phyloP scores from a whole-genome alignment of 2,113 vertebrate species.

The Pluvianellus socialis region DNA sequence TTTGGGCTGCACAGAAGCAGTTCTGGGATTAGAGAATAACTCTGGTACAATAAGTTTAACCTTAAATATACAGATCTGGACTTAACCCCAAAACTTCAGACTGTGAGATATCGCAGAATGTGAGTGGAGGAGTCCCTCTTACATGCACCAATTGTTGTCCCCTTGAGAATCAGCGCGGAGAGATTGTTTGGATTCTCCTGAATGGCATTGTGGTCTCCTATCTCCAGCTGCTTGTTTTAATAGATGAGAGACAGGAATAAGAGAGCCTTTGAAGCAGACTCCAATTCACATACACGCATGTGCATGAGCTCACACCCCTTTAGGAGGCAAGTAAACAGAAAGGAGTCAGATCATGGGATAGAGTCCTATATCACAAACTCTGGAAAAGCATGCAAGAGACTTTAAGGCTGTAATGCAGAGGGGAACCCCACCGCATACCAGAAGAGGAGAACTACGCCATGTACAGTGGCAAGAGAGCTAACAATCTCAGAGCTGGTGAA shows the following conservation, averaged over 20 bases:
- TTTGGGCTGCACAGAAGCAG: not conserved
- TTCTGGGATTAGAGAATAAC: not conserved
- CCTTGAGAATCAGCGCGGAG: not conserved
- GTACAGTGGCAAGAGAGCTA: not conserved
- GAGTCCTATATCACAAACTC: not conserved
- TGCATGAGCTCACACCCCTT: too few species aligned
- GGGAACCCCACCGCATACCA: not conserved
- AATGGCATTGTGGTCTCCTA: not conserved
- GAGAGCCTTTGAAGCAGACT: not conserved
- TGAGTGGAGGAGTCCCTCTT: accelerated
- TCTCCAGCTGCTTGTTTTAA: not conserved
- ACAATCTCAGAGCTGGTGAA: not conserved
- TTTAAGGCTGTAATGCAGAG: not conserved
- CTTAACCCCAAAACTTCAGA: not conserved
- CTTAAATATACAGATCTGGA: not conserved
- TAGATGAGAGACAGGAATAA: not conserved
- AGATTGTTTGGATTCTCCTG: not conserved
- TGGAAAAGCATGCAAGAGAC: not conserved
- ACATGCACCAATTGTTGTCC: not conserved
- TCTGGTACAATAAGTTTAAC: not conserved
- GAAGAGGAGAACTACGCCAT: not conserved
- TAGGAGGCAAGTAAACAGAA: not conserved
- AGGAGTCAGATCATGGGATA: accelerated
- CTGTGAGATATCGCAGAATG: not conserved
- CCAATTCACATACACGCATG: not conserved